Conservation (phyloP, 2,797 vertebrate species). For the Acrossocheilus fasciatus region DNA sequence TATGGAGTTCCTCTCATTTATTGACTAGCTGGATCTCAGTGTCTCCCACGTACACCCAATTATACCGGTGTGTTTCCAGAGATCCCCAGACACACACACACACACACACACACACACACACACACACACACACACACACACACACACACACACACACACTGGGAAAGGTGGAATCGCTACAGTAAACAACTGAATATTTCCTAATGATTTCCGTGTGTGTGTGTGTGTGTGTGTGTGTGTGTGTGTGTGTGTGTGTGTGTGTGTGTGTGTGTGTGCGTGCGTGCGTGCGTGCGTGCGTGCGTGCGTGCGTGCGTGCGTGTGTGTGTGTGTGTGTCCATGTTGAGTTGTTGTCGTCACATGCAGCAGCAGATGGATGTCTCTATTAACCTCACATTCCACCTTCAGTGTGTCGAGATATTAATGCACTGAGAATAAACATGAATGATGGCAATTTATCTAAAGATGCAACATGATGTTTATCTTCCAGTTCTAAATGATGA, state of each 20-base stretch:
- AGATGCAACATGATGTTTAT: not conserved
- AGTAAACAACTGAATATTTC: not conserved
- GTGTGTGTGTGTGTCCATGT: not conserved
- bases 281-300: not conserved
- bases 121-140: constrained; percentile 23
- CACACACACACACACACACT: not conserved
- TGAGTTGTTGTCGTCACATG: not conserved
- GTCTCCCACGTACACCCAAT: constrained; percentile 55
- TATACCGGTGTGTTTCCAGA: constrained; percentile 55
- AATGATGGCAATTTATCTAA: not conserved
- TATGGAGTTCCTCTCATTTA: constrained; percentile 37
- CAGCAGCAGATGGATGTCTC: not conserved
- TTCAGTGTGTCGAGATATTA: not conserved
- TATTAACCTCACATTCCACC: not conserved
- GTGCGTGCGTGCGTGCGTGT: not conserved
- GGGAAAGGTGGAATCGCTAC: not conserved
- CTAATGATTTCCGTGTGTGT: constrained; percentile 6
- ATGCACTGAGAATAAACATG: constrained; percentile 6
- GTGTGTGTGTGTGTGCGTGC: not conserved
- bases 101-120: not conserved
- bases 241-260: not conserved
- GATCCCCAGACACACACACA: constrained; percentile 35
- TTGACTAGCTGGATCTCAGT: constrained; percentile 32
- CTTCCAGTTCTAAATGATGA: not conserved
- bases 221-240: not conserved